Evolutionary conservation across 2,797 vertebrate species (phyloP).

Genomic region (Enoplosus armatus): DNA sequence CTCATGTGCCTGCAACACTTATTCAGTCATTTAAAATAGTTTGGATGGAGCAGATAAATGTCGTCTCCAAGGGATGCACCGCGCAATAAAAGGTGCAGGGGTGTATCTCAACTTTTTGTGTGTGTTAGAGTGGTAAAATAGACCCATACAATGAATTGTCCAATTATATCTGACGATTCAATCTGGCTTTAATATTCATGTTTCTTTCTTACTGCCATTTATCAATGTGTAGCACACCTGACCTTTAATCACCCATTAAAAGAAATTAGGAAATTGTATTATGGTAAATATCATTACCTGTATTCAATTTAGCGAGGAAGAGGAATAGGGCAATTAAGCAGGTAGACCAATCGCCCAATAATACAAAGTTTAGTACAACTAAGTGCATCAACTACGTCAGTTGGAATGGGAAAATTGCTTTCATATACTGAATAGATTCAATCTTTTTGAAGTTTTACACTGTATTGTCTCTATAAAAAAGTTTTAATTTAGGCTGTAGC

Average conservation of each 20-base stretch:
- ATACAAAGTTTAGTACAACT: not conserved
- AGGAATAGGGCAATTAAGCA: not conserved
- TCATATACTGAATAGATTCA: not conserved
- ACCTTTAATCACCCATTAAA: constrained; percentile 3
- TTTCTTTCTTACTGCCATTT: not conserved
- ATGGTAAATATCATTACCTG: not conserved
- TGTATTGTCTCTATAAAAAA: not conserved
- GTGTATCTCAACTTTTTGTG: not conserved
- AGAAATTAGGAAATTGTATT: too few species aligned
- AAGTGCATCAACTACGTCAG: not conserved
- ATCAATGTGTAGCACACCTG: not conserved
- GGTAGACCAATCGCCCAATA: not conserved
- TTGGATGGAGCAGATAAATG: not conserved
- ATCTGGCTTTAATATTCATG: not conserved
- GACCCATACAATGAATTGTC: not conserved
- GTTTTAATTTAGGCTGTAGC: not conserved
- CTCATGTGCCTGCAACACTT: not conserved
- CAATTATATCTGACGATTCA: not conserved
- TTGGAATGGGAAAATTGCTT: not conserved
- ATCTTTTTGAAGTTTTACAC: not conserved
- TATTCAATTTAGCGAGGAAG: not conserved
- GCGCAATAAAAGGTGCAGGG: not conserved
- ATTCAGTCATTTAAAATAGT: not conserved
- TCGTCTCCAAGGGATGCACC: not conserved
- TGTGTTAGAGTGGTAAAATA: not conserved